Evolutionary conservation across 2,888 invertebrate genomes (phyloP).

Genomic region (Clanis bilineata): DNA sequence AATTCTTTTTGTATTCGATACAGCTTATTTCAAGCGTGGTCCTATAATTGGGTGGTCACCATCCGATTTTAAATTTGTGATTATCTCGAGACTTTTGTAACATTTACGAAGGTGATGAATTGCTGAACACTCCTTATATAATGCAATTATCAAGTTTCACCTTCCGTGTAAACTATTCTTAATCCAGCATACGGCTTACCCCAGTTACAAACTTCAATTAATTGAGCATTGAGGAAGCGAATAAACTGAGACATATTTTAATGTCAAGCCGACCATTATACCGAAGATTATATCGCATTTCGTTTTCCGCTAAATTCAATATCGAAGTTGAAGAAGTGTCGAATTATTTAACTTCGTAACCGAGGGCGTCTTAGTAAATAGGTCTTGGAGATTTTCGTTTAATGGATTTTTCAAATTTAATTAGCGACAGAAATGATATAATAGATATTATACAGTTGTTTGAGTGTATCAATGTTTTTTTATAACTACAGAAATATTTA

Average conservation of each 20-base stretch:
- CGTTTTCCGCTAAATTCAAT: conserved; percentile 31
- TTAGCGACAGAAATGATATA: not conserved
- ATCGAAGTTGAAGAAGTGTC: conserved; percentile 29
- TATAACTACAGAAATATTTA: too few species aligned
- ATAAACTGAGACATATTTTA: conserved; percentile 21
- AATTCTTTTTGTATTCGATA: too few species aligned
- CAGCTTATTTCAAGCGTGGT: too few species aligned
- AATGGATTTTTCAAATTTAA: not conserved
- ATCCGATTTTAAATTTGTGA: too few species aligned
- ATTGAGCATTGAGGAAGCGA: conserved; percentile 13
- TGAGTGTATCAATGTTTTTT: too few species aligned
- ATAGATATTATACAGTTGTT: not conserved
- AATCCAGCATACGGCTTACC: conserved; percentile 4
- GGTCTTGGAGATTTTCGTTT: not conserved
- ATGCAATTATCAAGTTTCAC: not conserved
- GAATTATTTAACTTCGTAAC: conserved; percentile 31
- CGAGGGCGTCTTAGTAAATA: conserved; percentile 22
- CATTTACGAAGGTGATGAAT: not conserved
- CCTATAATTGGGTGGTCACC: too few species aligned
- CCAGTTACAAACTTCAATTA: conserved; percentile 15
- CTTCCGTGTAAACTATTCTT: not conserved
- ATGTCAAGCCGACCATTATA: conserved; percentile 23
- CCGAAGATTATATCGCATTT: conserved; percentile 23
- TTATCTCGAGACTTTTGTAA: not conserved
- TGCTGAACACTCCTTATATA: not conserved